These are phyloP conservation scores for Coptodon rendalli DNA, from an alignment of 2,113 vertebrate species.

Conservation along the genomic window DNA sequence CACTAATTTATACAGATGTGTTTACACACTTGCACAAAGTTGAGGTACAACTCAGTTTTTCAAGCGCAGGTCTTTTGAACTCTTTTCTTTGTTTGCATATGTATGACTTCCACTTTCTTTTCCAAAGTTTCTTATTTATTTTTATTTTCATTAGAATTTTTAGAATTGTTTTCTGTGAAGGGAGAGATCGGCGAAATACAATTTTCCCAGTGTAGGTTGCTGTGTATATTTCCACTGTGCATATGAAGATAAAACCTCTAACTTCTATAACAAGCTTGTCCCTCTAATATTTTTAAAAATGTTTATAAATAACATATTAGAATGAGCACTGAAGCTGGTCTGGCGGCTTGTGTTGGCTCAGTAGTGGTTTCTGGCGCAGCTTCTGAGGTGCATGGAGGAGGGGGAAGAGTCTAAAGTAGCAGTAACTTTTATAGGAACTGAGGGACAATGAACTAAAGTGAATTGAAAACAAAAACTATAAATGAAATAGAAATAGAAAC, in stretches of 20 bases:
- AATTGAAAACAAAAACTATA: neutral
- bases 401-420: neutral
- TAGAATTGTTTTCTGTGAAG: neutral
- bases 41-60: neutral
- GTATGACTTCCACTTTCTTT: neutral
- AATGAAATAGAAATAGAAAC: neutral
- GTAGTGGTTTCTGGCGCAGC: neutral
- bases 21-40: neutral
- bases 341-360: neutral
- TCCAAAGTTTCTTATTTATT: neutral
- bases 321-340: neutral
- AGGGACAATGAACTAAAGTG: neutral
- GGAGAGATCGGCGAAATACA: neutral
- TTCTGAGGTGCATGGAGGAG: neutral
- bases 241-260: neutral
- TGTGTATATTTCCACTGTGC: neutral
- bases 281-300: neutral
- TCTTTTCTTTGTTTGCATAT: neutral
- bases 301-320: neutral
- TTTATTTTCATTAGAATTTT: neutral
- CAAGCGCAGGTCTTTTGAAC: neutral
- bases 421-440: neutral
- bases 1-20: neutral
- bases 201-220: neutral
- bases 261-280: neutral